Percentiles rank a stretch among this genome's conserved stretches.
Conservation (phyloP, 2,113 vertebrate genomes). For the Oryzias melastigma region DNA sequence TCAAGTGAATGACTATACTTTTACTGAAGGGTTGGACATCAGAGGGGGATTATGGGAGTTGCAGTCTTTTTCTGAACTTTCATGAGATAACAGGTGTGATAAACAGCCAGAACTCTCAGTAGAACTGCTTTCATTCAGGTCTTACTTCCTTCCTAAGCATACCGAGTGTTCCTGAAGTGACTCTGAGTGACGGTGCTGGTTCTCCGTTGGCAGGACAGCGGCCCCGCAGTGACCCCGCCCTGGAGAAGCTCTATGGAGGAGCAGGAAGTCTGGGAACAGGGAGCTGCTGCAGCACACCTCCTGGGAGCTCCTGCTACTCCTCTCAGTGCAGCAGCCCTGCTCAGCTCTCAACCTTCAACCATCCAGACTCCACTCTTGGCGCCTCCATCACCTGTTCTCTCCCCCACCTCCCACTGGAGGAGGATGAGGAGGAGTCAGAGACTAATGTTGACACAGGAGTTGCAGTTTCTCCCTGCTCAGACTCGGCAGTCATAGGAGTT, state of each 20-base stretch:
- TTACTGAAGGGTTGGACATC: too few relatives aligned
- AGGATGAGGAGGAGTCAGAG: constrained; percentile 72
- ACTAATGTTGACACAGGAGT: constrained; percentile 88
- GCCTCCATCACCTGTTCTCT: constrained; percentile 26
- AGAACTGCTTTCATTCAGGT: too few relatives aligned
- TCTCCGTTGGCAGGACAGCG: constrained; percentile 24
- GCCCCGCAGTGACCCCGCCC: constrained; percentile 28
- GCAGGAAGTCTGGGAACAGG: constrained; percentile 29
- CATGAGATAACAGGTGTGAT: too few relatives aligned
- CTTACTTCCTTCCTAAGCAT: too few relatives aligned
- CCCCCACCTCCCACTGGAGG: constrained; percentile 42
- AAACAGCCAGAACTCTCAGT: too few relatives aligned
- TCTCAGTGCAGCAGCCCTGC: constrained; percentile 56
- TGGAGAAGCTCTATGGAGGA: constrained; percentile 47
- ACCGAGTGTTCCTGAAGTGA: background rate
- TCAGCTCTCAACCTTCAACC: constrained; percentile 11
- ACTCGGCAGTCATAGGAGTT: constrained; percentile 12
- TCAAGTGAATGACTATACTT: too few relatives aligned
- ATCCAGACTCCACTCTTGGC: constrained; percentile 44
- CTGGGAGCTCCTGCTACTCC: constrained; percentile 58
- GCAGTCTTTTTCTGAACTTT: too few relatives aligned
- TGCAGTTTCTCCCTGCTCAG: constrained; percentile 12
- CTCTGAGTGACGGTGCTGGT: background rate
- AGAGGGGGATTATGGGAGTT: too few relatives aligned
- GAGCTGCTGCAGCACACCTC: constrained; percentile 51